Evolutionary conservation across 2,888 invertebrate genomes (phyloP).

Genomic region (Cryptosula pallasiana): DNA sequence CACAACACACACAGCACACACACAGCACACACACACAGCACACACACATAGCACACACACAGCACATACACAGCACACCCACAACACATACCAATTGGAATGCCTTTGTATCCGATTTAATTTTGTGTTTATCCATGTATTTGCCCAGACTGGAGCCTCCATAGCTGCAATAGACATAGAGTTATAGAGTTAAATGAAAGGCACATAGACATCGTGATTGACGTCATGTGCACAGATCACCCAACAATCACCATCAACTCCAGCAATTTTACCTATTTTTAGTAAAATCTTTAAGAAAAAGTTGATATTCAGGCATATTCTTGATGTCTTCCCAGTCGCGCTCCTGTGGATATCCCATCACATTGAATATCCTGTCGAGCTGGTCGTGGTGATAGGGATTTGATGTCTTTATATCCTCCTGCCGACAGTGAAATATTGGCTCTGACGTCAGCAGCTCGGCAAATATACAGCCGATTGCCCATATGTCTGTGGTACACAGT

Average conservation of each 20-base stretch:
- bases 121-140: constrained; percentile 55
- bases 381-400: constrained; percentile 99
- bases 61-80: no score
- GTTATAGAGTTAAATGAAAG: no score
- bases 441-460: constrained; percentile 97
- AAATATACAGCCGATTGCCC: constrained; percentile 99
- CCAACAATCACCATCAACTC: no score
- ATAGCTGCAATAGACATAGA: constrained; percentile 45
- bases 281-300: constrained; percentile 91
- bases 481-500: constrained; percentile 87
- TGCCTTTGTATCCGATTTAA: constrained; percentile 52
- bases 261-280: constrained; percentile 76
- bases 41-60: no score
- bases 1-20: no score
- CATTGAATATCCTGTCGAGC: constrained; percentile 93
- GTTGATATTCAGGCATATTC: constrained; percentile 98
- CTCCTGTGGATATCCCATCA: constrained; percentile 91
- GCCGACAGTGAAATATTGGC: constrained; percentile 97
- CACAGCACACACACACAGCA: no score
- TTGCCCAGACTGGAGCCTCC: constrained; percentile 50
- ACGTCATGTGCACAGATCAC: no score
- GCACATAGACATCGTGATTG: no score
- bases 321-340: constrained; percentile 98
- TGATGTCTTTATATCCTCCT: constrained; percentile 98
- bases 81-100: constrained; percentile 50